Percentiles rank a stretch among this genome's conserved stretches.
These are phyloP conservation scores for Balaenoptera acutorostrata DNA, from an alignment of 2,113 vertebrate species.

Conservation along the genomic window DNA sequence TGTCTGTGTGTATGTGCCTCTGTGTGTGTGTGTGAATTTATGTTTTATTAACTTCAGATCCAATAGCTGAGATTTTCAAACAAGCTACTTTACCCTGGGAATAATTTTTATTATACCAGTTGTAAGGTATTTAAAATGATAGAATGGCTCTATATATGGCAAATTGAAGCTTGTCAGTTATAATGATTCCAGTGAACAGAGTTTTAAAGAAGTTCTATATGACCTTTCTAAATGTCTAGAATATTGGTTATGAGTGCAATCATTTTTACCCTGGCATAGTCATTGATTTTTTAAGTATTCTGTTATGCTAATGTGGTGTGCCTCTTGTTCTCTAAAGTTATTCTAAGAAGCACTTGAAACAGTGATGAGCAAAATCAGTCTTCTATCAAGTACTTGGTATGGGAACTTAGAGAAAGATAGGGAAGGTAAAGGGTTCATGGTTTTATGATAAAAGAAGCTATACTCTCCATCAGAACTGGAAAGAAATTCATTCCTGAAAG, in stretches of 20 bases:
- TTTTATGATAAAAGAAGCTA: slow-evolving; percentile 50
- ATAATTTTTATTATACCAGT: not conserved
- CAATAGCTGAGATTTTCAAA: not conserved
- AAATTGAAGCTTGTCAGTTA: not conserved
- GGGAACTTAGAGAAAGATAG: slow-evolving; percentile 34
- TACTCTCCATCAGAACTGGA: slow-evolving; percentile 53
- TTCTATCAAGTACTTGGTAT: slow-evolving; percentile 9
- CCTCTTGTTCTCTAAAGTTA: slow-evolving; percentile 43
- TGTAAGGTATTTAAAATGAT: not conserved
- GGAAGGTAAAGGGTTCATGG: slow-evolving; percentile 55
- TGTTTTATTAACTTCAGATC: not conserved
- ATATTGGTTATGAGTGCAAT: slow-evolving; percentile 17
- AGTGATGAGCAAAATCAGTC: slow-evolving; percentile 60
- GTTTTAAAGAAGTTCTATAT: slow-evolving; percentile 40
- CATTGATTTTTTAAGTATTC: slow-evolving; percentile 57
- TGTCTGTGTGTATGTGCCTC: not conserved
- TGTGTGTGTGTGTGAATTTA: not conserved
- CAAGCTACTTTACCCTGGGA: not conserved
- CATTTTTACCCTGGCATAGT: slow-evolving; percentile 35
- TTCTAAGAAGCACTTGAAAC: slow-evolving; percentile 44
- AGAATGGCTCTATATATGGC: not conserved
- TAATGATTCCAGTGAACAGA: slow-evolving; percentile 35
- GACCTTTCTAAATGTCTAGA: slow-evolving; percentile 48
- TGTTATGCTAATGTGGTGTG: slow-evolving; percentile 50
- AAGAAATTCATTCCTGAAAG: slow-evolving; percentile 60